Percentiles rank a stretch among this genome's conserved stretches.
phyloP scores from a whole-genome alignment of 2,888 invertebrate genomes.

The Acleris cristana region DNA sequence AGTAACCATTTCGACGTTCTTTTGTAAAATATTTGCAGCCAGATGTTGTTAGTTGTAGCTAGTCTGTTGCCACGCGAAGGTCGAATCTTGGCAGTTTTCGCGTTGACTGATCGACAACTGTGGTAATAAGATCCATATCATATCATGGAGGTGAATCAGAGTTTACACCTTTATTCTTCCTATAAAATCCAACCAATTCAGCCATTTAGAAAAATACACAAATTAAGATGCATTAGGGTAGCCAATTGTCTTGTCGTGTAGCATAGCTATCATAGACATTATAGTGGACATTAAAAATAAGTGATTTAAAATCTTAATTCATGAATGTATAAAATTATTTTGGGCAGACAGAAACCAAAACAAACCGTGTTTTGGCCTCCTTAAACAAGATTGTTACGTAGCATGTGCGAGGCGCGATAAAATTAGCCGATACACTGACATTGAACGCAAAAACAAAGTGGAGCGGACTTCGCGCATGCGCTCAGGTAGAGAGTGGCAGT shows the following conservation, averaged over 20 bases:
- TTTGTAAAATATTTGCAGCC: constrained; percentile 20
- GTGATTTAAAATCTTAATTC: constrained; percentile 4
- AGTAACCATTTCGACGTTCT: constrained; percentile 13
- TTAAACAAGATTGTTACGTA: constrained; percentile 75
- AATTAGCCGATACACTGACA: constrained; percentile 83
- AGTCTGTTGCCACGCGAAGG: constrained; percentile 8
- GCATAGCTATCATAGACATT: background rate
- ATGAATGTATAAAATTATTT: constrained; percentile 55
- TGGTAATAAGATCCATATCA: constrained; percentile 2
- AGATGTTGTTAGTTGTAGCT: constrained; percentile 16
- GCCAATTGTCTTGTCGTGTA: no score
- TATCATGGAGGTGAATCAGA: background rate
- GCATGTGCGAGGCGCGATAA: constrained; percentile 75
- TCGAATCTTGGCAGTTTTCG: constrained; percentile 25
- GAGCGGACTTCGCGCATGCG: constrained; percentile 73
- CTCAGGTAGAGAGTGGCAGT: constrained; percentile 64
- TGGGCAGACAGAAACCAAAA: constrained; percentile 70
- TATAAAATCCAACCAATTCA: no score
- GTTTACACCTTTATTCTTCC: background rate
- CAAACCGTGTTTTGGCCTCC: constrained; percentile 76
- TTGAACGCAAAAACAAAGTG: constrained; percentile 83
- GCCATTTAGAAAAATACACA: no score
- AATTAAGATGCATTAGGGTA: no score
- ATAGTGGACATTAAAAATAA: background rate
- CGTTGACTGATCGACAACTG: constrained; percentile 21